Evolutionary conservation across 2,113 vertebrate genomes (phyloP).

Genomic region (Hassar affinis): DNA sequence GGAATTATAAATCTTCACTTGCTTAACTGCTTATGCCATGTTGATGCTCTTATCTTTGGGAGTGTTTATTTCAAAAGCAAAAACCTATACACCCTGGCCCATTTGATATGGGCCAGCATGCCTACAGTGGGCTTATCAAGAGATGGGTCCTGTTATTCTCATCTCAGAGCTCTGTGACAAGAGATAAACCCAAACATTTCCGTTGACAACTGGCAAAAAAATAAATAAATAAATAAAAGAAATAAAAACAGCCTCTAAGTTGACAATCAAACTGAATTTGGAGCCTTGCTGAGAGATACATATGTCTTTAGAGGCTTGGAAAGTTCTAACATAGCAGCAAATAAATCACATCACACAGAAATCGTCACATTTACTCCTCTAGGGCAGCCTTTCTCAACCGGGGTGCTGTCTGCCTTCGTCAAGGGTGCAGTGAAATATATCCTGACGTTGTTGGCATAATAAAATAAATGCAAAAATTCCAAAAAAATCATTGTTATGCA

Average conservation of each 20-base stretch:
- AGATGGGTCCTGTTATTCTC: background rate
- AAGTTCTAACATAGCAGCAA: constrained; percentile 25
- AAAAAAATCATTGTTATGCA: no score
- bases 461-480: no score
- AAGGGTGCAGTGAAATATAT: no score
- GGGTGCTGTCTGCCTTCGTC: no score
- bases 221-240: no score
- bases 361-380: constrained; percentile 15
- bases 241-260: constrained; percentile 5
- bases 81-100: background rate
- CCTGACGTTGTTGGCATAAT: no score
- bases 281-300: constrained; percentile 36
- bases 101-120: background rate
- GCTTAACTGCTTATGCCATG: background rate
- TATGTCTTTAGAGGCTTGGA: background rate
- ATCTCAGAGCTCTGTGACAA: background rate
- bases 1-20: constrained; percentile 9
- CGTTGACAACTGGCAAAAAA: background rate
- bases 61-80: background rate
- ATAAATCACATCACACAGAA: constrained; percentile 32
- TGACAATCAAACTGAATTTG: constrained; percentile 43
- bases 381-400: background rate
- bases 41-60: constrained; percentile 20
- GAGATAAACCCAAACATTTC: constrained; percentile 1
- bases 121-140: constrained; percentile 3